Percentiles rank a stretch among this genome's conserved stretches.
These are phyloP conservation scores for Venustaconcha ellipsiformis DNA, from an alignment of 1,140 invertebrate species.

Conservation along the genomic window DNA sequence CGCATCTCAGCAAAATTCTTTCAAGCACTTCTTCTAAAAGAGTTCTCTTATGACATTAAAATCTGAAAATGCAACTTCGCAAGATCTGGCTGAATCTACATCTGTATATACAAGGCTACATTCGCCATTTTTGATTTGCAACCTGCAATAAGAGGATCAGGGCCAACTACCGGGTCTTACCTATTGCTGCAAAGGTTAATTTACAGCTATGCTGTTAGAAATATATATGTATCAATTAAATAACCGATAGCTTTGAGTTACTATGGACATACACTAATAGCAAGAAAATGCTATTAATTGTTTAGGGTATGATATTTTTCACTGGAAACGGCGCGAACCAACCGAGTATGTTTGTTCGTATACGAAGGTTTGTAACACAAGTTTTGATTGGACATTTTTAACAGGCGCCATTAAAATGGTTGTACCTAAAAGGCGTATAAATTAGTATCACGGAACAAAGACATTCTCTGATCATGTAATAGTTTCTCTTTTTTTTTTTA, in stretches of 20 bases:
- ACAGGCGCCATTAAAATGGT: not conserved
- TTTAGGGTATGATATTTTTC: constrained; percentile 10
- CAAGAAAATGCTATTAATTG: not conserved
- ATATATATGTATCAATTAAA: no score
- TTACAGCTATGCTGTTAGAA: not conserved
- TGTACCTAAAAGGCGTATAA: no score
- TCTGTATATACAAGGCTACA: no score
- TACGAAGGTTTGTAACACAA: constrained; percentile 3
- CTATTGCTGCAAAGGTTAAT: not conserved
- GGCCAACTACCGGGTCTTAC: no score
- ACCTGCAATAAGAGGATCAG: not conserved
- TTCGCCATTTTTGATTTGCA: not conserved
- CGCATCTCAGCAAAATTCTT: no score
- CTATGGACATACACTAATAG: not conserved
- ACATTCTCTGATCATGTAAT: no score
- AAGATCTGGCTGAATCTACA: no score
- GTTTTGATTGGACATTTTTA: constrained; percentile 8
- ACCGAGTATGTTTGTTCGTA: not conserved
- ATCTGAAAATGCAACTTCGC: no score
- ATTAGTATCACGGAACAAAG: no score
- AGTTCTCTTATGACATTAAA: no score
- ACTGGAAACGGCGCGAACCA: constrained; percentile 26
- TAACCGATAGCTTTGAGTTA: not conserved
- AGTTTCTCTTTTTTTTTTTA: no score
- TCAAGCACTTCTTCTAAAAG: no score